Evolutionary conservation across 1,140 invertebrate genomes (phyloP), one percentile per base, ranked within the genome.

Genomic region (Pogonomyrmex californicus): DNA sequence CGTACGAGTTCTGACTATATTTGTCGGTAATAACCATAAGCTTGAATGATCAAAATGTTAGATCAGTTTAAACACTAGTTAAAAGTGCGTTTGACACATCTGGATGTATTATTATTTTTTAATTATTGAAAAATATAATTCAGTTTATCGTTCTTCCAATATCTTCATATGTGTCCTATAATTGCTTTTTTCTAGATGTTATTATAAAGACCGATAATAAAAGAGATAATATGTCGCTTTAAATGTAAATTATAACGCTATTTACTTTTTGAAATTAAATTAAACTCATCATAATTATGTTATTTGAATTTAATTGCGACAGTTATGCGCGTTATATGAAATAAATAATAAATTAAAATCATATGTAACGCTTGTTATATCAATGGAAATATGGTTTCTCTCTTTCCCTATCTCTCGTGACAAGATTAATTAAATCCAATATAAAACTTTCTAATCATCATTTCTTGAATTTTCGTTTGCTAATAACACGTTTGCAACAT

Each of bases 21-120:
- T 44, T 81, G 66, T 56, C 5, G 6, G 36, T 68, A 54, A 81
- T 56, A 70, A 81, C 38, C 23, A 41, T 54, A 56, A 70, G 77
- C 47, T 44, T 30, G 77, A 54, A 17, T 70, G 47, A 81, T 81
- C 38, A n/a, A 71, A 81, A 70, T 41, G 17, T 81, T 71, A 81
- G 65, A 70, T 56, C 47, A 33, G 23, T 70, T 81, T 44, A 23
- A 78, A 79, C 30, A 33, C 49, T 79, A 62, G 62, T 63, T 38
- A 51, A 49, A 65, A 14, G 33, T 41, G 47, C 60, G 49, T 66
- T 51, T 30, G 12, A 14, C 60, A 58, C 47, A 51, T 38, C n/a
- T 38, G n/a, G 6, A 10, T 10, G 7, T 33, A 17, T 65, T 65
- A 47, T 78, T 47, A 58, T 41, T 14, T 76, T 41, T 60, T 44